Percentiles rank a stretch among this genome's conserved stretches.
These are phyloP conservation scores for Talpa occidentalis DNA, from an alignment of 2,113 vertebrate species.

Conservation along the genomic window DNA sequence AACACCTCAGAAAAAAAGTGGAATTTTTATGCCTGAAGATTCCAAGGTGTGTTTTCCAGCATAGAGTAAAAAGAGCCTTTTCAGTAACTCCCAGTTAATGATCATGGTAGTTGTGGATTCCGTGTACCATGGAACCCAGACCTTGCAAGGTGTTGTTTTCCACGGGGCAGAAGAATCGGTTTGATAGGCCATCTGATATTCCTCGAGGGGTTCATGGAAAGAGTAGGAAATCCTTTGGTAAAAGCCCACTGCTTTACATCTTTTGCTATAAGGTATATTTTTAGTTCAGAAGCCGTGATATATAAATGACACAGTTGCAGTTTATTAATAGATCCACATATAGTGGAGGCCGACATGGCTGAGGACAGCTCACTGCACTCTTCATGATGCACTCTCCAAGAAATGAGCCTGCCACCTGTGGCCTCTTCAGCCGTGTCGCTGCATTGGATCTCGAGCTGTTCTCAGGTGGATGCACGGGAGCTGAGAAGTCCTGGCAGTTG, in stretches of 20 bases:
- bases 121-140: fast-evolving
- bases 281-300: not conserved
- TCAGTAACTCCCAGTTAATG: not conserved
- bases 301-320: not conserved
- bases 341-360: not conserved
- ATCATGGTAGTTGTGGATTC: too few relatives aligned
- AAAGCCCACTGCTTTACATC: not conserved
- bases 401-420: not conserved
- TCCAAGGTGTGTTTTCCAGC: not conserved
- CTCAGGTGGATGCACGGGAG: not conserved
- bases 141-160: not conserved
- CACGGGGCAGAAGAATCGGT: not conserved
- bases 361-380: too few relatives aligned
- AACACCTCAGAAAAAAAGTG: too few relatives aligned
- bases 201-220: not conserved
- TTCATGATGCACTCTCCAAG: not conserved
- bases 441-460: fast-evolving
- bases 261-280: not conserved
- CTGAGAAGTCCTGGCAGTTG: fast-evolving
- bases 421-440: not conserved
- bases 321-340: not conserved
- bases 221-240: not conserved
- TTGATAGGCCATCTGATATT: not conserved
- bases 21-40: not conserved
- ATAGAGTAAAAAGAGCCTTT: not conserved